Conservation (phyloP, 1,140 invertebrate species). For the Dinothrombium tinctorium region DNA sequence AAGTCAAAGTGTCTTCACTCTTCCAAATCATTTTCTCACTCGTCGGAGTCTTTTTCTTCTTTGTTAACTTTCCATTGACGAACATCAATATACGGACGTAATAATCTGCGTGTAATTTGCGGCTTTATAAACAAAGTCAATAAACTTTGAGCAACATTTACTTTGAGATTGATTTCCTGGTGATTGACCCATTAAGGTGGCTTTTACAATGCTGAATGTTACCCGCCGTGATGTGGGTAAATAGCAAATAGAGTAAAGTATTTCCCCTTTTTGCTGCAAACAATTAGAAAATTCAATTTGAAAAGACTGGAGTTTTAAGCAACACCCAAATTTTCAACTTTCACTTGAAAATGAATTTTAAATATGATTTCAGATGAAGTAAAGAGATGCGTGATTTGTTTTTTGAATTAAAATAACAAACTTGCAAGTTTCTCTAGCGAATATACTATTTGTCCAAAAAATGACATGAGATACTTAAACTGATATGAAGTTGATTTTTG, state of each 20-base stretch:
- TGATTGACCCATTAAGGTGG: conserved; percentile 14
- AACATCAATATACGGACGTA: conserved; percentile 28
- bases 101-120: conserved; percentile 23
- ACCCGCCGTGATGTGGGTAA: conserved; percentile 31
- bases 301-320: too few relatives aligned
- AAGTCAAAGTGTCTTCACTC: conserved; percentile 29
- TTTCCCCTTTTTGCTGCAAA: conserved; percentile 22
- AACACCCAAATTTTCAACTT: too few relatives aligned
- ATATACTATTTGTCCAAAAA: too few relatives aligned
- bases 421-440: too few relatives aligned
- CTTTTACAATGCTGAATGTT: conserved; percentile 27
- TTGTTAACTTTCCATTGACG: conserved; percentile 26
- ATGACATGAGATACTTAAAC: too few relatives aligned
- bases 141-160: not conserved
- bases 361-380: too few relatives aligned
- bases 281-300: not conserved
- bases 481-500: too few relatives aligned
- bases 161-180: not conserved
- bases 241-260: conserved; percentile 29
- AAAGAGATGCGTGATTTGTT: too few relatives aligned
- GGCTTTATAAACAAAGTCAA: not conserved
- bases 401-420: too few relatives aligned
- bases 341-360: too few relatives aligned
- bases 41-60: conserved; percentile 28
- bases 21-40: conserved; percentile 19